Evolutionary conservation across 2,888 invertebrate species (phyloP), one percentile per base, ranked within the genome.

Genomic region (Orthonevra nobilis): DNA sequence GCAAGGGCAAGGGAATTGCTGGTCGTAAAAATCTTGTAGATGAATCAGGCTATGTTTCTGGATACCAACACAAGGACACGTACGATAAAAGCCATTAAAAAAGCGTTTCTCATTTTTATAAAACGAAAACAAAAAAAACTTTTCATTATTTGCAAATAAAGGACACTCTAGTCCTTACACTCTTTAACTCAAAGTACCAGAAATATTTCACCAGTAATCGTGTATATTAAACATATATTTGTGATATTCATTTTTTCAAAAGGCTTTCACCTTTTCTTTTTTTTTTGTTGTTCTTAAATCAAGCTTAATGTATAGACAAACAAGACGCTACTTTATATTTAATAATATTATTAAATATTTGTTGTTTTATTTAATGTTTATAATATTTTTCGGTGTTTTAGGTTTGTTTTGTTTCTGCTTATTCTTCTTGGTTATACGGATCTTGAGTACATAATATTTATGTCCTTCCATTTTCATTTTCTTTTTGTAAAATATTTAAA

Each of bases 1-100:
- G 96, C 70, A 96, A 95, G 87, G 96, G 96, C 12, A 95, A 95
- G 86, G 96, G 96, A 3, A 94, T 95, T 64, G 91, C 94, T 1
- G 96, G 96, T 15, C 90, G 96, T 56, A 95, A 94, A 86, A 94
- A 96, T 85, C 54, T 93, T 9, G 90, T 92, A 14, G 94, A 95
- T 83, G 90, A 90, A 15, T 92, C 93, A 1, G 96, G 96, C 48
- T 96, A 96, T 86, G 96, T 96, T 63, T 91, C 92, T 34, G 96
- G 96, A 12, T 96, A 95, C 87, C 94, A 94, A 85, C 94, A 95
- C 86, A 96, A 95, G 89, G 93, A 94, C 85, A 92, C 94, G 0
- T 94, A 93, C 86, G 92, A 92, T 85, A 92, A 91, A 85, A 89
- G 91, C 52, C 91, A 92, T 83, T 89, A 88, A 85, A 82, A 40